Base-by-base conservation (phyloP, 1,140 invertebrate species). In the Anastrepha ludens region DNA sequence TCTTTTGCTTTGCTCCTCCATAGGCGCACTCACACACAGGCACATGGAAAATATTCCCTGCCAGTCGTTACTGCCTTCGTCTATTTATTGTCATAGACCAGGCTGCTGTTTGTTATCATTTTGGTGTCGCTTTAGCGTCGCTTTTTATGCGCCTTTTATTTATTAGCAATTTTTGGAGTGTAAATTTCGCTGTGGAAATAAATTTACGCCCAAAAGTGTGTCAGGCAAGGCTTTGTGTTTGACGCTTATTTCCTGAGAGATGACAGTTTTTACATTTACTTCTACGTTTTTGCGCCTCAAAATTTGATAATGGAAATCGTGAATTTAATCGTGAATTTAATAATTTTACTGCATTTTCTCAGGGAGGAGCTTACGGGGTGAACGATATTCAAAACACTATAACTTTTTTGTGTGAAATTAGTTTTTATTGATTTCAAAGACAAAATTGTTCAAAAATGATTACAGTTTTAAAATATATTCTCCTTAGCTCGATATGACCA, bases 51-150 rank as follows among this genome's bases (percentile, higher is more conserved):
- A 29, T 29, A 55, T 55, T 55, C 50, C 11, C 5, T 65, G 64
- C 20, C 1, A 3, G 41, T 70, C 39, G 39, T 70, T 29, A 70
- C 41, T 70, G 11, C 67, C 50, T 55, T 70, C 20, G 39, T 39
- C 44, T 44, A 70, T 70, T 70, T 70, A 70, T 70, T 70, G 67
- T 70, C 67, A 44, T 70, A 44, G 29, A 44, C 39, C 15, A 13
- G 44, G 67, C 67, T 70, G 67, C 67, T 70, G 67, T 70, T 70
- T 70, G 67, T 44, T 70, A 70, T 70, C 67, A 70, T 39, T 70
- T 70, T 70, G 67, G 29, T 70, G 39, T 70, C 67, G 67, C 67
- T 70, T 70, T 39, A 70, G 67, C 15, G 67, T 70, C 67, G 67
- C 67, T 70, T 70, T 70, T 70, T 70, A 70, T 70, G 9, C 29